Conservation (phyloP, 2,888 invertebrate species). For the Cerastoderma edule region DNA sequence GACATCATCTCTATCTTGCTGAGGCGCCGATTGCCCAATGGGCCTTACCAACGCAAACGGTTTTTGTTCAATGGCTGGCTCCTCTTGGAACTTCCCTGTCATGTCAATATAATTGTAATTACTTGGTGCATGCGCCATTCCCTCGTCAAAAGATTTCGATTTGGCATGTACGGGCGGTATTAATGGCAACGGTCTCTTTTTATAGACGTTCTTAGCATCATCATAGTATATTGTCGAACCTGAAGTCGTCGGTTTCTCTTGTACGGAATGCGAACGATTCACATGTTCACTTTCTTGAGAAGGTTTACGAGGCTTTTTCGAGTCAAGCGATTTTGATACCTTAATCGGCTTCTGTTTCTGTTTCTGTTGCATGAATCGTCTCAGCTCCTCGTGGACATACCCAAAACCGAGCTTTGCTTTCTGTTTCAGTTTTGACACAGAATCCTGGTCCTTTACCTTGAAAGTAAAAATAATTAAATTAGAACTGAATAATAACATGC, state of each 20-base stretch:
- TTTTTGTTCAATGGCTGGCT: neutral
- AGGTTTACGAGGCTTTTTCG: neutral
- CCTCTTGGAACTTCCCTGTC: too few species aligned
- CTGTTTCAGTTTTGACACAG: constrained; percentile 1
- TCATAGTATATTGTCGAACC: neutral
- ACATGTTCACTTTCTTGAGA: neutral
- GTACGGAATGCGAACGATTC: neutral
- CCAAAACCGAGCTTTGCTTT: constrained; percentile 10
- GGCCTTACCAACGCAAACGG: neutral
- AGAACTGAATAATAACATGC: too few species aligned
- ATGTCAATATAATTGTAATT: too few species aligned
- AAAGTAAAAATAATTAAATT: neutral
- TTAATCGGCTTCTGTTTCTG: neutral
- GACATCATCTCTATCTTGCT: neutral
- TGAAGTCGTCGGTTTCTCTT: neutral
- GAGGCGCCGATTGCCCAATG: neutral
- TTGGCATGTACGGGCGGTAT: too few species aligned
- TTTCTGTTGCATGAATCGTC: neutral
- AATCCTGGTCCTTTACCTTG: neutral
- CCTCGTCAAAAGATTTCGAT: too few species aligned
- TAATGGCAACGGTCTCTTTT: too few species aligned
- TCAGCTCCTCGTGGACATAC: neutral
- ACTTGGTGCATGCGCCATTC: too few species aligned
- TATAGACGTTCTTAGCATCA: too few species aligned
- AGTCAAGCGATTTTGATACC: neutral